Conservation (phyloP, 2,113 vertebrate species). For the Protomyctophum bolini region DNA sequence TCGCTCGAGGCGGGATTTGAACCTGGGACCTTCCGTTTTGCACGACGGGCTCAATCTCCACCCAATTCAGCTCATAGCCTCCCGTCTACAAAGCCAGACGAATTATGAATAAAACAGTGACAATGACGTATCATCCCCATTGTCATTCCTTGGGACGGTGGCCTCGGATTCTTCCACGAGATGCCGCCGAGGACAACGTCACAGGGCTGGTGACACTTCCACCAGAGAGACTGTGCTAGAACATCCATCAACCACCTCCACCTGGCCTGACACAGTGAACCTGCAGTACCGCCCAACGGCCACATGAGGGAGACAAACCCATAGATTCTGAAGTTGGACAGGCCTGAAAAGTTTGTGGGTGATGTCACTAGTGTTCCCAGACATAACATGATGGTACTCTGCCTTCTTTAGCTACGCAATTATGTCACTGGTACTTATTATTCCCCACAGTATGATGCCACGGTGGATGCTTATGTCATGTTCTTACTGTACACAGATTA, state of each 20-base stretch:
- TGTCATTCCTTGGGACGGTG: neutral
- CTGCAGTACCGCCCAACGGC: constrained; percentile 20
- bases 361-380: neutral
- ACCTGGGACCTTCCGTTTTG: neutral
- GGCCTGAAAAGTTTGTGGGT: constrained; percentile 30
- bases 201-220: neutral
- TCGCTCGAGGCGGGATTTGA: neutral
- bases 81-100: no score
- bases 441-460: no score
- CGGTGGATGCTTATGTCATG: no score
- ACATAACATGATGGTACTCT: neutral
- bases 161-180: neutral
- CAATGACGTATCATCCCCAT: no score
- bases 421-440: no score
- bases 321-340: neutral
- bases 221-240: neutral
- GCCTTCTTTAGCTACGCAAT: no score
- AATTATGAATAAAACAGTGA: no score
- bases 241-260: neutral
- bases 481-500: no score
- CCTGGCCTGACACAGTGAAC: neutral
- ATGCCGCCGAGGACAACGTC: neutral
- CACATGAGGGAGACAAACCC: constrained; percentile 65
- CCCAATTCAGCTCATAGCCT: no score
- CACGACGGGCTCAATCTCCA: no score